These are phyloP conservation scores for Megaustenia siamemsis DNA, from an alignment of 2,888 invertebrate species.

Conservation along the genomic window DNA sequence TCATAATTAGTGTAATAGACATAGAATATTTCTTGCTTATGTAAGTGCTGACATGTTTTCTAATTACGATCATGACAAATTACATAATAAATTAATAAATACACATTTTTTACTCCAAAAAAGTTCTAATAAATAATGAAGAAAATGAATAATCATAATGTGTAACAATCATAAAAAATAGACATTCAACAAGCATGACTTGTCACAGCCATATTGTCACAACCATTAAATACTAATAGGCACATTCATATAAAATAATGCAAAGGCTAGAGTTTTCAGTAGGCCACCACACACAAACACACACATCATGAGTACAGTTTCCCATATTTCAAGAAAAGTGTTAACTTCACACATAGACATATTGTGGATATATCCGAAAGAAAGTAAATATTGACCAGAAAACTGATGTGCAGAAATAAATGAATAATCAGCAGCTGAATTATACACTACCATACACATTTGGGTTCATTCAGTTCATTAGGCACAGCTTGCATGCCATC, in stretches of 20 bases:
- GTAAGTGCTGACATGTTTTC: not conserved
- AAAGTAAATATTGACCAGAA: too few relatives aligned
- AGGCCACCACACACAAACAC: not conserved
- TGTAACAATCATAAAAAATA: constrained; percentile 19
- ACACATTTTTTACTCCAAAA: not conserved
- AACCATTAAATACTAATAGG: constrained; percentile 40
- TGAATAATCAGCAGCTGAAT: too few relatives aligned
- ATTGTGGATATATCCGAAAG: too few relatives aligned
- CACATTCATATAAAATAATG: constrained; percentile 12
- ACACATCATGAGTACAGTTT: not conserved
- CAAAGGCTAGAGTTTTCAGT: not conserved
- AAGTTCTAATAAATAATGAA: not conserved
- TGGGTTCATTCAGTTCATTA: too few relatives aligned
- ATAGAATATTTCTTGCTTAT: not conserved
- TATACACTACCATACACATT: not conserved
- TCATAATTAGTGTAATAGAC: not conserved
- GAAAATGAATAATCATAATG: not conserved
- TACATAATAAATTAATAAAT: not conserved
- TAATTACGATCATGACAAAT: not conserved
- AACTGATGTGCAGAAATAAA: too few relatives aligned
- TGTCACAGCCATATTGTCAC: constrained; percentile 20
- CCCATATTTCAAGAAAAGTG: not conserved
- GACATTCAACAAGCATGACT: constrained; percentile 15
- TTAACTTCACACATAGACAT: not conserved
- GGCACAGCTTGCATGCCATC: not conserved